These are phyloP conservation scores for Rhinoptilus africanus DNA, from an alignment of 2,113 vertebrate species.

Conservation along the genomic window DNA sequence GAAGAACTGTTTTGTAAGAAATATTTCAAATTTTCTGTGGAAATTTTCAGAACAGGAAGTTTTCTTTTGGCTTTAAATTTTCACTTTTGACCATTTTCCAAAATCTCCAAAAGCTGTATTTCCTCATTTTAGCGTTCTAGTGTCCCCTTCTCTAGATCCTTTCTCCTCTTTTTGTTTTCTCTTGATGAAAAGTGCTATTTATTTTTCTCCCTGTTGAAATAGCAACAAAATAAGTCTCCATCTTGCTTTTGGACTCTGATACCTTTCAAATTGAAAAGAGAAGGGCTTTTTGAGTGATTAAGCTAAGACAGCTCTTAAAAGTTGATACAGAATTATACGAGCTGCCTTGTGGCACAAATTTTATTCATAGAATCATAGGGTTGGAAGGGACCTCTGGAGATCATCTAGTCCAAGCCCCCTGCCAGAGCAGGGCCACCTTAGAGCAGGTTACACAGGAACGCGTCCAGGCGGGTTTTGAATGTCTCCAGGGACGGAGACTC, in stretches of 20 bases:
- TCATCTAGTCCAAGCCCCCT: too few relatives aligned
- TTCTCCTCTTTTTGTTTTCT: not conserved
- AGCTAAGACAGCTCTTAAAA: not conserved
- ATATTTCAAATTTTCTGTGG: not conserved
- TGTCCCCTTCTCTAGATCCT: not conserved
- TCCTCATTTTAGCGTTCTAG: not conserved
- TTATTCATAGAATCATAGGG: too few relatives aligned
- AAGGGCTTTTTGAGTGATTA: not conserved
- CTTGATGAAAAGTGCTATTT: not conserved
- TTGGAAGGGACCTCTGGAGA: too few relatives aligned
- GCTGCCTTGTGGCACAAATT: not conserved
- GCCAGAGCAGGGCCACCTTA: too few relatives aligned
- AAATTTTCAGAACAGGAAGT: not conserved
- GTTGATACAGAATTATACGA: not conserved
- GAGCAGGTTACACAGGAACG: too few relatives aligned
- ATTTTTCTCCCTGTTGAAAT: not conserved
- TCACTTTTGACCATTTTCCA: not conserved
- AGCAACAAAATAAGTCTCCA: not conserved
- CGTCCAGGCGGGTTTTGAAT: too few relatives aligned
- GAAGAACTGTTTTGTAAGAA: not conserved
- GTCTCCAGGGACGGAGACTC: too few relatives aligned
- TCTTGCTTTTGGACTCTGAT: not conserved
- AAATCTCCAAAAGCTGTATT: not conserved
- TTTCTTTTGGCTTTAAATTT: not conserved
- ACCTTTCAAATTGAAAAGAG: not conserved